Evolutionary conservation across 1,140 invertebrate genomes (phyloP).

Genomic region (Rhagoletis zephyria): DNA sequence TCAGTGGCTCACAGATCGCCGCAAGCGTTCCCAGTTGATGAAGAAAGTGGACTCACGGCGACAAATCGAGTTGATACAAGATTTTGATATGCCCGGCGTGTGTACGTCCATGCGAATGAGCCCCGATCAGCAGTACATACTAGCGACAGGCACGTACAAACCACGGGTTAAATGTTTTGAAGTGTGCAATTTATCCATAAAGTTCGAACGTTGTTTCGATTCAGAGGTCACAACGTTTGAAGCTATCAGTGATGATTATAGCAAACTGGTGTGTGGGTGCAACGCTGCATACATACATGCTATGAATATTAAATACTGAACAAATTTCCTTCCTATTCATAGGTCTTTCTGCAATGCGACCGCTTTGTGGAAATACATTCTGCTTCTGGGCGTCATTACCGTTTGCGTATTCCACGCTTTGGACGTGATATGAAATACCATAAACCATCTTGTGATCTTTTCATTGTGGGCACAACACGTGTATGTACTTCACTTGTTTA

Average conservation of each 20-base stretch:
- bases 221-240: conserved; percentile 93
- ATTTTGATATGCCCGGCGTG: conserved; percentile 98
- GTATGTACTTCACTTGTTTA: conserved; percentile 72
- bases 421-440: conserved; percentile 96
- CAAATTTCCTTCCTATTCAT: conserved; percentile 65
- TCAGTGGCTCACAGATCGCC: conserved; percentile 94
- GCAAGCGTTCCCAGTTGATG: conserved; percentile 87
- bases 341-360: conserved; percentile 88
- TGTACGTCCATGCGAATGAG: conserved; percentile 89
- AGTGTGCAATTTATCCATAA: conserved; percentile 94
- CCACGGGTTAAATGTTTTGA: conserved; percentile 96
- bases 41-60: conserved; percentile 92
- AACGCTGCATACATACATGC: background rate
- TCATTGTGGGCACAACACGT: conserved; percentile 88
- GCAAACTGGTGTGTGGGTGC: conserved; percentile 80
- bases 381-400: conserved; percentile 91
- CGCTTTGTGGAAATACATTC: conserved; percentile 96
- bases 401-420: conserved; percentile 93
- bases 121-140: conserved; percentile 93
- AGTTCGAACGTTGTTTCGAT: conserved; percentile 99
- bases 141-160: conserved; percentile 96
- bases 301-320: background rate
- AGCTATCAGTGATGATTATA: conserved; percentile 90
- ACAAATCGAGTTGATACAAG: conserved; percentile 96
- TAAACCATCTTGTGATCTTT: conserved; percentile 90